Conservation (phyloP, 2,113 vertebrate genomes). For the Prionailurus bengalensis region DNA sequence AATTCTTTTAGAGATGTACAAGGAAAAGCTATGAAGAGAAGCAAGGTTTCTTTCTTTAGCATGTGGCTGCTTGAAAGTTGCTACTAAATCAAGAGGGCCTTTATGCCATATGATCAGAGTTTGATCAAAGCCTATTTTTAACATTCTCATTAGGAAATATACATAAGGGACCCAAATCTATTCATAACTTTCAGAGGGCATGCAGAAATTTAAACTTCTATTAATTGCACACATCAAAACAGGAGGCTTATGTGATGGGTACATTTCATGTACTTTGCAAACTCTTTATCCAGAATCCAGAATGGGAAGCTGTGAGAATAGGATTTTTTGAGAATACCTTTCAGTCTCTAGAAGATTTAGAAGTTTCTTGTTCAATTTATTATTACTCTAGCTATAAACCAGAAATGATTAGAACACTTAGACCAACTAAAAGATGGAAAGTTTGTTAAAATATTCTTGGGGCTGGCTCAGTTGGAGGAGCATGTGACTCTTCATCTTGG, state of each 20-base stretch:
- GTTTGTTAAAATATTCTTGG: not conserved
- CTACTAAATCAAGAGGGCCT: not conserved
- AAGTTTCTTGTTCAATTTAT: not conserved
- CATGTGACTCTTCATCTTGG: not conserved
- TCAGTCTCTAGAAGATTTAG: not conserved
- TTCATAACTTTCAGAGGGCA: not conserved
- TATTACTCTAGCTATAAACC: not conserved
- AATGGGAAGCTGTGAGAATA: not conserved
- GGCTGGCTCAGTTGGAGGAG: not conserved
- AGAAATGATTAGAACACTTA: not conserved
- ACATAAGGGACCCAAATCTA: not conserved
- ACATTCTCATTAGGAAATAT: not conserved
- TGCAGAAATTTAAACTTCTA: constrained; percentile 14
- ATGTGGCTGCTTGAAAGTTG: not conserved
- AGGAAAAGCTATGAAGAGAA: not conserved
- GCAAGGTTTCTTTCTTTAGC: not conserved
- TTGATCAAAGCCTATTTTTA: not conserved
- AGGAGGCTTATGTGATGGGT: not conserved
- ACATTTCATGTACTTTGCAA: not conserved
- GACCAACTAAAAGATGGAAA: not conserved
- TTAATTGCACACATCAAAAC: constrained; percentile 39
- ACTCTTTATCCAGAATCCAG: constrained; percentile 6
- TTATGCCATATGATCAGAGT: constrained; percentile 42
- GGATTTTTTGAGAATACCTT: constrained; percentile 29
- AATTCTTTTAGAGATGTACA: not conserved